Base-by-base conservation (phyloP, 2,888 invertebrate species). In the Opisthograptis luteolata region DNA sequence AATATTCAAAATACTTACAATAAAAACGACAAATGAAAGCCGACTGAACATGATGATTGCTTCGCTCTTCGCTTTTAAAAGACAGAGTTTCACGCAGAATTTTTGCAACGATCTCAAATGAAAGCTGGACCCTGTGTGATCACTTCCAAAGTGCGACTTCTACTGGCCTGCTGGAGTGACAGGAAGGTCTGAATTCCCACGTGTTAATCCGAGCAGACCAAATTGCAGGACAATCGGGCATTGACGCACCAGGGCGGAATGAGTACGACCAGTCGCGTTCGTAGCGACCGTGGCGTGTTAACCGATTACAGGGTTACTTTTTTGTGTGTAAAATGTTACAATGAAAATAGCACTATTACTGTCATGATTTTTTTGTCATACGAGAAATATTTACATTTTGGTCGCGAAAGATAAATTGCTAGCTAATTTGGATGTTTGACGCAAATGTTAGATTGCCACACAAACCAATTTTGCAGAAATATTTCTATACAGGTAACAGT, bases 151-250 rank as follows among this genome's bases (percentile, higher is more conserved):
- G 54, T 53, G 64, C 44, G 60, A 60, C 57, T 76, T 67, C 66
- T 70, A 84, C 84, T 87, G 81, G 67, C 55, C 63, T 39, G 71
- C 70, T 74, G 71, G 74, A 74, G 64, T 48, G 64, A 73, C 85
- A 83, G 87, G 87, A 86, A 79, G 76, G 60, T 59, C 64, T 74
- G 71, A 81, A 70, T 79, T 79, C 63, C 71, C 77, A 79, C 73
- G 72, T 73, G 68, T 70, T 74, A 77, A 79, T 75, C 64, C 62
- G 60, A 58, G 62, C 62, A 62, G 62, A 64, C 63, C 41, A 75
- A 70, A 73, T 72, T 66, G 66, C 65, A 44, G 73, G 73, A 79
- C 73, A 76, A 77, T 70, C 62, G 64, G 55, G 58, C 42, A 39
- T 40, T 65, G 58, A 66, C 62, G 55, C 57, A 65, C 73, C 63